Conservation (phyloP, 2,797 vertebrate species). For the Sebastes wilsoni region DNA sequence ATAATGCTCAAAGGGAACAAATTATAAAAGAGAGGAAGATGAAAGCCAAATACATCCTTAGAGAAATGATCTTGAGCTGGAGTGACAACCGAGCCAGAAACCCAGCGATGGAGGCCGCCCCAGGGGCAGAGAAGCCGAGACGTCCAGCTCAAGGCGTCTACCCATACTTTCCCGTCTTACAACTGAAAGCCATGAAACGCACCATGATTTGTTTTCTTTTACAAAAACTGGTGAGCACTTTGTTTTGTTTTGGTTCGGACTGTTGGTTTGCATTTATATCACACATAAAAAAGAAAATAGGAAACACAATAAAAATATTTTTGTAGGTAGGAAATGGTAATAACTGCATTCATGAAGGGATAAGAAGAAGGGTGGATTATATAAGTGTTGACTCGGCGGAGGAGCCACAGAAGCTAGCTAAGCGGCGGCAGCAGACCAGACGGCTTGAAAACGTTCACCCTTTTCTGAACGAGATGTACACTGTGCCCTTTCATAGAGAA, state of each 20-base stretch:
- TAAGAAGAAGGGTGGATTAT: slow-evolving; percentile 8
- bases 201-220: slow-evolving; percentile 79
- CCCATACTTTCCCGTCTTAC: slow-evolving; percentile 78
- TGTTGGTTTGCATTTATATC: slow-evolving; percentile 73
- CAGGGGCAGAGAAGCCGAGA: slow-evolving; percentile 42
- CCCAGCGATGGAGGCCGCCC: slow-evolving; percentile 29
- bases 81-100: slow-evolving; percentile 54
- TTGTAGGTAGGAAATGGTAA: slow-evolving; percentile 73
- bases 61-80: slow-evolving; percentile 60
- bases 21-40: slow-evolving; percentile 43
- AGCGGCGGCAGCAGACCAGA: slow-evolving; percentile 43
- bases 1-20: slow-evolving; percentile 45
- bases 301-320: slow-evolving; percentile 72
- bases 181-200: slow-evolving; percentile 86
- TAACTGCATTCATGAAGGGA: slow-evolving; percentile 46
- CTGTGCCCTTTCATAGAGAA: slow-evolving; percentile 80
- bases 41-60: slow-evolving; percentile 62
- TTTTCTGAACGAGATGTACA: slow-evolving; percentile 71
- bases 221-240: slow-evolving; percentile 77
- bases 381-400: slow-evolving; percentile 9
- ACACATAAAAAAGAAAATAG: slow-evolving; percentile 54
- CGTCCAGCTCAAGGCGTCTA: slow-evolving; percentile 55
- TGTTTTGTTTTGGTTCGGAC: slow-evolving; percentile 66
- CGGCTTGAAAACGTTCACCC: slow-evolving; percentile 51
- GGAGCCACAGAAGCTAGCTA: slow-evolving; percentile 36